Percentiles rank a stretch among this genome's conserved stretches.
Conservation (phyloP, 2,888 invertebrate genomes). For the Machimus atricapillus region DNA sequence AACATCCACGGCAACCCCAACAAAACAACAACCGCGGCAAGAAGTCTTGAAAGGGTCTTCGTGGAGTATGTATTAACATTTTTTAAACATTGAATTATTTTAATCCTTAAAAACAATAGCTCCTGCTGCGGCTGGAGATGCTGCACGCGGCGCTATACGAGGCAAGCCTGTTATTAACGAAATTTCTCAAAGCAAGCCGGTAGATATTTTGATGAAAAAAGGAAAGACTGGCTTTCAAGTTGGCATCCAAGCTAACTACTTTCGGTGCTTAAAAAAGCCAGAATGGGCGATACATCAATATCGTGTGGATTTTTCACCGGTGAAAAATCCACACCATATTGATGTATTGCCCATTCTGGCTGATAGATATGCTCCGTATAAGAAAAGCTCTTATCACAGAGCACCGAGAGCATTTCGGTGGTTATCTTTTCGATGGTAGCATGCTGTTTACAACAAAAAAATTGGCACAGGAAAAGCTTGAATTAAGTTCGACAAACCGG, state of each 20-base stretch:
- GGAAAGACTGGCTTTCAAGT: conserved; percentile 66
- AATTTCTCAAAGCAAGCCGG: conserved; percentile 54
- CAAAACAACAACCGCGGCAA: not conserved
- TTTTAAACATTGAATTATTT: not conserved
- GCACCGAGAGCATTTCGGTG: conserved; percentile 67
- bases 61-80: not conserved
- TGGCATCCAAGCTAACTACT: conserved; percentile 72
- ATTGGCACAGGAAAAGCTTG: conserved; percentile 67
- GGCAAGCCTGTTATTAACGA: conserved; percentile 56
- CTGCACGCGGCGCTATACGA: conserved; percentile 56
- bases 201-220: conserved; percentile 50
- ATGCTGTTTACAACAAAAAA: conserved; percentile 70
- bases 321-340: no score
- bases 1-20: not conserved
- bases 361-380: conserved; percentile 70
- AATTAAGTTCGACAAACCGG: conserved; percentile 67
- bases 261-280: conserved; percentile 69
- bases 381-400: conserved; percentile 69
- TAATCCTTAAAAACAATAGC: not conserved
- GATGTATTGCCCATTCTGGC: no score
- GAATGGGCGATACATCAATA: conserved; percentile 80
- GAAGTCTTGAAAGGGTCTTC: not conserved
- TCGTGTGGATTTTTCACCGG: conserved; percentile 76
- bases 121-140: not conserved
- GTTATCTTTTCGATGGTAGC: conserved; percentile 80